phyloP scores from a whole-genome alignment of 2,888 invertebrate species.

The Xylota sylvarum region DNA sequence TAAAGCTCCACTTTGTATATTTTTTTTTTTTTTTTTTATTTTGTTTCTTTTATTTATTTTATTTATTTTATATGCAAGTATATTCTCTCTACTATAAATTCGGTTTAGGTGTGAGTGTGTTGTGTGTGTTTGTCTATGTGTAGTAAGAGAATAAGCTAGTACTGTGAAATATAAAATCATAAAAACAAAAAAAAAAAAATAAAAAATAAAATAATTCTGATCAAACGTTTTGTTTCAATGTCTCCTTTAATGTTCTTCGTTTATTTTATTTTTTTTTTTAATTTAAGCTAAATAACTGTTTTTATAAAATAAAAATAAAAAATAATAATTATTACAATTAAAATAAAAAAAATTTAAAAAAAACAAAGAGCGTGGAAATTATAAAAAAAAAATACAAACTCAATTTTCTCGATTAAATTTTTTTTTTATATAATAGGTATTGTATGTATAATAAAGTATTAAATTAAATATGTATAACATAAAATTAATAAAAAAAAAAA shows the following conservation, averaged over 20 bases:
- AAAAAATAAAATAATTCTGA: background rate
- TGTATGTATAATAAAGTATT: conserved; percentile 3
- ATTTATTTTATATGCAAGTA: conserved; percentile 22
- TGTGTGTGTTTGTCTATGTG: background rate
- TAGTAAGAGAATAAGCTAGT: conserved; percentile 15
- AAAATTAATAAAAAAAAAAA: conserved; percentile 3
- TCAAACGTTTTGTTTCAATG: background rate
- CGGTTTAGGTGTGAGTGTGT: conserved; percentile 43
- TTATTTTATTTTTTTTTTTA: conserved; percentile 12
- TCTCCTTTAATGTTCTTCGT: conserved; percentile 14
- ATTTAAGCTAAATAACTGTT: conserved; percentile 11
- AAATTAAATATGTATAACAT: conserved; percentile 28
- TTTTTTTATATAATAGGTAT: background rate
- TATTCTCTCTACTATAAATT: conserved; percentile 58
- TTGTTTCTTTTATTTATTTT: conserved; percentile 18
- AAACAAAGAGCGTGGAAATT: conserved; percentile 9
- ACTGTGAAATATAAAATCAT: no score
- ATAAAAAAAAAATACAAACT: conserved; percentile 2
- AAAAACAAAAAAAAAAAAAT: background rate
- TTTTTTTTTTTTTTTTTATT: conserved; percentile 13
- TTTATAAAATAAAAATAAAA: conserved; percentile 2
- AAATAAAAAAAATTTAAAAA: no score
- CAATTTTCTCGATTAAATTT: conserved; percentile 20
- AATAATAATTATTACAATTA: background rate
- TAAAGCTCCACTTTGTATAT: conserved; percentile 1